phyloP scores from a whole-genome alignment of 2,113 vertebrate genomes.

The Sisor rabdophorus region DNA sequence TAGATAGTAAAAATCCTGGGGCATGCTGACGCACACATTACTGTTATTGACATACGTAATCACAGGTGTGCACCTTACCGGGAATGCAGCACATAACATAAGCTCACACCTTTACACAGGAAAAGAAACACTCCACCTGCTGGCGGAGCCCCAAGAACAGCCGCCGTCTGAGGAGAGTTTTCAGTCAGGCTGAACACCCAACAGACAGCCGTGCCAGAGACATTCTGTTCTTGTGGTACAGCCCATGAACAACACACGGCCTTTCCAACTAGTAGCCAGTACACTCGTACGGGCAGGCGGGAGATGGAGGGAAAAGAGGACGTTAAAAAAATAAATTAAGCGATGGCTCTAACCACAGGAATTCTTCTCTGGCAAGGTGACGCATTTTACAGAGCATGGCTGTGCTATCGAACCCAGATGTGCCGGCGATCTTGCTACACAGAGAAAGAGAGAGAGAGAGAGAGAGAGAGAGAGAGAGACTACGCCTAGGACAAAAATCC shows the following conservation, averaged over 20 bases:
- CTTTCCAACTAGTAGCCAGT: constrained; percentile 69
- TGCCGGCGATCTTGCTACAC: constrained; percentile 58
- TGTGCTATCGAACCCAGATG: constrained; percentile 85
- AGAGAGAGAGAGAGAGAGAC: constrained; percentile 1
- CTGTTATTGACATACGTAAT: background rate
- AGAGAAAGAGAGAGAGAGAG: constrained; percentile 14
- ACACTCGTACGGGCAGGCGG: constrained; percentile 58
- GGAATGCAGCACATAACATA: constrained; percentile 7
- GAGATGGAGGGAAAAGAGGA: constrained; percentile 64
- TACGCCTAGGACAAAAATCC: constrained; percentile 30
- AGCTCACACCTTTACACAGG: background rate
- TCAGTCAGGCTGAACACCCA: constrained; percentile 25
- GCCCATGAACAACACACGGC: constrained; percentile 56
- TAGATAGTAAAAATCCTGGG: constrained; percentile 43
- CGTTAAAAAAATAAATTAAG: constrained; percentile 86
- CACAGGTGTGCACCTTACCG: background rate
- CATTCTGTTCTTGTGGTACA: constrained; percentile 83
- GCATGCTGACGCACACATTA: constrained; percentile 11
- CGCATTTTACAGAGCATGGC: constrained; percentile 76
- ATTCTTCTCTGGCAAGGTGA: constrained; percentile 79
- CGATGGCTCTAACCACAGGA: constrained; percentile 85
- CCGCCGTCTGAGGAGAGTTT: background rate
- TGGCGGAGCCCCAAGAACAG: constrained; percentile 54
- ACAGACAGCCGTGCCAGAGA: constrained; percentile 64
- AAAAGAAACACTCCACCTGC: constrained; percentile 63